Base-by-base conservation (phyloP, 2,797 vertebrate genomes). In the Gadopsis bispinosus region DNA sequence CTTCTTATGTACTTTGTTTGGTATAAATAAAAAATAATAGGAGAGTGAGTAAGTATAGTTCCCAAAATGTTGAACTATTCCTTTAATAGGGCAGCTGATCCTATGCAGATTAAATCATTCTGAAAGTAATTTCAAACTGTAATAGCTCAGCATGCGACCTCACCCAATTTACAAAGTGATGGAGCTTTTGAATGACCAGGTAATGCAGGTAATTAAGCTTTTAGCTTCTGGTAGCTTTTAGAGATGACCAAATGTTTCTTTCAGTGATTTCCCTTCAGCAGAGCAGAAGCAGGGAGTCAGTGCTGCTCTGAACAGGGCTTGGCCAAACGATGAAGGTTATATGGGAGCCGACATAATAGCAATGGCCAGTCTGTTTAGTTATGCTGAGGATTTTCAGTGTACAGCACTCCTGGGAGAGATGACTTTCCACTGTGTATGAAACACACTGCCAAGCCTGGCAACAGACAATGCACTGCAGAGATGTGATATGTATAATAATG, bases 401-500 rank as follows among this genome's bases (percentile, higher is more conserved):
- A 73, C 47, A 72, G 75, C 69, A 85, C 83, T 88, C 80, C 73
- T 83, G 73, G 75, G 87, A 83, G 77, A 77, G 84, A 87, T 84
- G 87, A 87, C 84, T 90, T 83, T 86, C 73, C 60, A 76, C 63
- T 61, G 55, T 67, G 31, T 73, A 45, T 75, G 70, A 81, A 70
- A 81, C 55, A 43, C n/a, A 53, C 29, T 80, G 87, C 87, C 79
- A 87, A 55, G 79, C 81, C 76, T 89, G 88, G 89, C 89, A 89
- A 51, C 67, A 86, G 76, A 89, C 87, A 86, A 86, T 76, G 73
- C 73, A 61, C 85, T 90, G 90, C 88, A 86, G 85, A 78, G 84
- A 91, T 88, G 88, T 75, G 90, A 92, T 90, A 90, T 87, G 85
- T 90, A 81, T 87, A 89, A 91, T 84, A 89, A 89, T 89, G 86